phyloP scores from a whole-genome alignment of 2,797 vertebrate genomes.

The Falco peregrinus region DNA sequence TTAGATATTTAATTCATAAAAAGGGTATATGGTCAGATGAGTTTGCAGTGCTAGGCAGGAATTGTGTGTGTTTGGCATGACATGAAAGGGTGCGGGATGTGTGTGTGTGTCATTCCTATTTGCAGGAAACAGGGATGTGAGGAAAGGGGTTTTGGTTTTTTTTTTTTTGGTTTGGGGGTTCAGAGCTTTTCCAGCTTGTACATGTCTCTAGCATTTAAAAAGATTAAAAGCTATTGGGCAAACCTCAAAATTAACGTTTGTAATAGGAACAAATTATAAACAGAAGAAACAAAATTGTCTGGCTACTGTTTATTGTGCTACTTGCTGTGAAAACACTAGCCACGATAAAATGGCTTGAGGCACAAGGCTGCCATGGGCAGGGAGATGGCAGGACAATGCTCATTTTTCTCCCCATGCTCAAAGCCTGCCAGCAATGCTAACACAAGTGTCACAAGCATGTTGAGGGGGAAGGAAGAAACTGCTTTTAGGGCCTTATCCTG shows the following conservation, averaged over 20 bases:
- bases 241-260: background rate
- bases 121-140: background rate
- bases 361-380: background rate
- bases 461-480: background rate
- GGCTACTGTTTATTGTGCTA: background rate
- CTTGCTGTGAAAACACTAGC: background rate
- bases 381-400: background rate
- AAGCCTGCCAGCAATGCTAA: background rate
- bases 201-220: background rate
- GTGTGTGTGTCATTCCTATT: accelerated
- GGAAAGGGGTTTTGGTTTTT: background rate
- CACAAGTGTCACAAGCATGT: background rate
- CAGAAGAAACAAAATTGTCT: background rate
- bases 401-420: background rate
- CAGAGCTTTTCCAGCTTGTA: background rate
- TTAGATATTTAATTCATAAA: background rate
- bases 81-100: background rate
- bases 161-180: too few relatives aligned
- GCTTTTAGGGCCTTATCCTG: background rate
- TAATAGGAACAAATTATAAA: background rate
- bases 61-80: background rate
- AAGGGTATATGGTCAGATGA: background rate
- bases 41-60: background rate
- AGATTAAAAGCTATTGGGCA: background rate
- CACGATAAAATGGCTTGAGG: background rate